Evolutionary conservation across 1,140 invertebrate species (phyloP).

Genomic region (Steinernema khuongi): DNA sequence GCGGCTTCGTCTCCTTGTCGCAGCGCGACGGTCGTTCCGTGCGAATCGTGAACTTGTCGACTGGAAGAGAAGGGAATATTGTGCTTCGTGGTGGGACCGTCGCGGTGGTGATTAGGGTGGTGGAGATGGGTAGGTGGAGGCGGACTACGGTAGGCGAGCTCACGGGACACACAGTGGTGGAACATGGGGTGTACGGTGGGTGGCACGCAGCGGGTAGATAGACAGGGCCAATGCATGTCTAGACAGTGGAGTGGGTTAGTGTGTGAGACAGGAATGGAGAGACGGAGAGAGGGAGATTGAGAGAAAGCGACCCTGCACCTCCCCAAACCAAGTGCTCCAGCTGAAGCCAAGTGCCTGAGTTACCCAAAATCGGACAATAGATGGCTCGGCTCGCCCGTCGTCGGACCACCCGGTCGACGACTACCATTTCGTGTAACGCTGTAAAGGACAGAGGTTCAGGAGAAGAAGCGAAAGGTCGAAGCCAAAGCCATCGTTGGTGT

Average conservation of each 20-base stretch:
- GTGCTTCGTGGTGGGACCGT: not conserved
- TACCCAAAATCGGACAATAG: conserved; percentile 34
- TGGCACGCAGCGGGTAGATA: not conserved
- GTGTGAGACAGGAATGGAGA: not conserved
- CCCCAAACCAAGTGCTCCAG: not conserved
- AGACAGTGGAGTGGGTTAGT: not conserved
- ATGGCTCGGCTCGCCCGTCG: conserved; percentile 23
- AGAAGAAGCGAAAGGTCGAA: conserved; percentile 21
- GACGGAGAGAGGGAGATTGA: not conserved
- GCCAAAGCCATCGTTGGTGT: conserved; percentile 24
- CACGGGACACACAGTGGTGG: not conserved
- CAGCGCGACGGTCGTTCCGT: conserved; percentile 3
- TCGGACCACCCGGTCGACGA: conserved; percentile 25
- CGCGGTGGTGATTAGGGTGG: not conserved
- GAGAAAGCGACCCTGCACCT: not conserved
- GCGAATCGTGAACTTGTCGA: conserved; percentile 10
- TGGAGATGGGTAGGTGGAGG: not conserved
- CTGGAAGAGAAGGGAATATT: not conserved
- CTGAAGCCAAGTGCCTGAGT: not conserved
- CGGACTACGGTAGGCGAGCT: not conserved
- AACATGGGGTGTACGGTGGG: not conserved
- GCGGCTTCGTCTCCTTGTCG: not conserved
- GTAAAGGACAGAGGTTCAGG: not conserved
- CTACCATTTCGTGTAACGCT: not conserved
- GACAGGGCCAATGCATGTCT: not conserved